Evolutionary conservation across 2,888 invertebrate genomes (phyloP).

Genomic region (Lumbricus terrestris): DNA sequence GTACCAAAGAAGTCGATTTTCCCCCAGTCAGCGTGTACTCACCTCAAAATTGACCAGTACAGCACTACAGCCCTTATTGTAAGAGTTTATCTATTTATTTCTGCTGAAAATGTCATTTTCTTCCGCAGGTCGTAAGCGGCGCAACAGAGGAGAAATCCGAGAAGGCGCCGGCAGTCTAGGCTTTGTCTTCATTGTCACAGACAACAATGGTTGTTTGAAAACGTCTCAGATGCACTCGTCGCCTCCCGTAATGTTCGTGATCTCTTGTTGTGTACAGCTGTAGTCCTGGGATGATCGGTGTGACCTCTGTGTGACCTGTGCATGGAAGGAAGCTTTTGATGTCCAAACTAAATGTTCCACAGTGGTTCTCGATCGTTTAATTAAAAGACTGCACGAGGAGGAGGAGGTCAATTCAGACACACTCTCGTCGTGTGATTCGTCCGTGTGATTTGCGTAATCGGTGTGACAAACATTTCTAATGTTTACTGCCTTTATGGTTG

Average conservation of each 20-base stretch:
- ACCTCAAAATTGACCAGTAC: too few relatives aligned
- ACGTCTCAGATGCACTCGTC: background rate
- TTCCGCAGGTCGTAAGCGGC: background rate
- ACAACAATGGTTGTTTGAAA: background rate
- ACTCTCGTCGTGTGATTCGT: background rate
- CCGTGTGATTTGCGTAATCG: slow-evolving; percentile 10
- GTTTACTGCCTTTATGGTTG: background rate
- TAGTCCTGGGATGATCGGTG: background rate
- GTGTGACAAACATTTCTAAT: slow-evolving; percentile 10
- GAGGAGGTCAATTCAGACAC: background rate
- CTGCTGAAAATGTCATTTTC: background rate
- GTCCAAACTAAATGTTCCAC: background rate
- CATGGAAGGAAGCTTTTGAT: slow-evolving; percentile 12
- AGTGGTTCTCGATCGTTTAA: background rate
- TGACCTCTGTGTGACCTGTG: background rate
- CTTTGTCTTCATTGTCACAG: background rate
- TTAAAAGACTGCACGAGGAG: background rate
- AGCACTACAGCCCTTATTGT: too few relatives aligned
- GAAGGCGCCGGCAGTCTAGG: background rate
- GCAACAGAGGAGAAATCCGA: background rate
- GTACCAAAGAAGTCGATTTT: too few relatives aligned
- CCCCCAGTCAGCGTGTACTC: too few relatives aligned
- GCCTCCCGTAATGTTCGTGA: slow-evolving; percentile 3
- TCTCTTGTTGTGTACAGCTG: slow-evolving; percentile 3
- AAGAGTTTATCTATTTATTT: background rate